These are phyloP conservation scores for Thera britannica DNA, from an alignment of 2,888 invertebrate genomes.

Conservation along the genomic window DNA sequence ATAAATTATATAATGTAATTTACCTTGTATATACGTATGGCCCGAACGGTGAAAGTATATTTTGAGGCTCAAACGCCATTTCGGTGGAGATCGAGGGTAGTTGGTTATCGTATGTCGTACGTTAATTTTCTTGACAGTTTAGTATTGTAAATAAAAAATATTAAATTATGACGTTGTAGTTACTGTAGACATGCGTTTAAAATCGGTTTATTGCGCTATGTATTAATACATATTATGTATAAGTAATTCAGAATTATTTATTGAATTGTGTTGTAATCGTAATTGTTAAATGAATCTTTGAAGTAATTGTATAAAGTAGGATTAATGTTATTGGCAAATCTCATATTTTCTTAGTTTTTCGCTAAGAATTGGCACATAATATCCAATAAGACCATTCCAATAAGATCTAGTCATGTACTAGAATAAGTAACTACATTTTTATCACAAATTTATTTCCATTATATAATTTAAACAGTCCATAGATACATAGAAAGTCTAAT, in stretches of 20 bases:
- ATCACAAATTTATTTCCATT: constrained; percentile 59
- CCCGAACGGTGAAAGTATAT: constrained; percentile 71
- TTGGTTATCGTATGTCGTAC: constrained; percentile 69
- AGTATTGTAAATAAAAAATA: constrained; percentile 74
- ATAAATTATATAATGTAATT: constrained; percentile 75
- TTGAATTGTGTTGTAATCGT: constrained; percentile 49
- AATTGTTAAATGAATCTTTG: constrained; percentile 46
- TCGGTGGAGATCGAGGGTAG: constrained; percentile 52
- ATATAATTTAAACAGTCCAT: constrained; percentile 53
- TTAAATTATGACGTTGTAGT: constrained; percentile 63
- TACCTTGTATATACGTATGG: constrained; percentile 83
- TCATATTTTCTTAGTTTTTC: constrained; percentile 41
- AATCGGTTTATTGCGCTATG: constrained; percentile 55
- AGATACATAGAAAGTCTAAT: constrained; percentile 38
- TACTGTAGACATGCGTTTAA: constrained; percentile 66
- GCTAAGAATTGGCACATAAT: constrained; percentile 44
- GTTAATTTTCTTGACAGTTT: constrained; percentile 66
- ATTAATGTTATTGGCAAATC: constrained; percentile 58
- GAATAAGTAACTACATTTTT: constrained; percentile 66
- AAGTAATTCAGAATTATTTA: constrained; percentile 53
- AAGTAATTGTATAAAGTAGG: constrained; percentile 82
- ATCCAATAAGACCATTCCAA: constrained; percentile 59
- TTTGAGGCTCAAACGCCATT: constrained; percentile 70
- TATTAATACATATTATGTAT: constrained; percentile 37
- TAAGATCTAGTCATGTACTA: constrained; percentile 72